Conservation (phyloP, 2,888 invertebrate species). For the Pocota personata region DNA sequence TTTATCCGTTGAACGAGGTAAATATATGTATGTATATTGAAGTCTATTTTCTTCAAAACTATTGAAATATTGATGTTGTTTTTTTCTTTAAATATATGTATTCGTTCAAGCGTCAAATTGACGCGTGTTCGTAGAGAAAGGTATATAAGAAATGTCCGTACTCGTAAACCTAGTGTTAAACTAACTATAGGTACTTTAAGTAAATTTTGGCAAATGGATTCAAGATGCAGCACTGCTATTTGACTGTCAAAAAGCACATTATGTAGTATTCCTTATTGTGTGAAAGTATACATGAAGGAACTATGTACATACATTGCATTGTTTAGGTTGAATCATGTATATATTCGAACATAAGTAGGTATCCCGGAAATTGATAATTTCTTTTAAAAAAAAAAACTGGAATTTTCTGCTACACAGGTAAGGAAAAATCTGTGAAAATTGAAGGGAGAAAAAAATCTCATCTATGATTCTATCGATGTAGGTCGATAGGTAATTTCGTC, state of each 20-base stretch:
- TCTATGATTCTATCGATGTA: not conserved
- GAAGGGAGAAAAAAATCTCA: not conserved
- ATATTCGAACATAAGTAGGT: too few species aligned
- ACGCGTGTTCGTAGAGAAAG: too few species aligned
- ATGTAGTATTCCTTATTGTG: not conserved
- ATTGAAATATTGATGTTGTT: too few species aligned
- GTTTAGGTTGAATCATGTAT: conserved; percentile 2
- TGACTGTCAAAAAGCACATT: not conserved
- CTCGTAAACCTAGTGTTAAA: too few species aligned
- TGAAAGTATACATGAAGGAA: not conserved
- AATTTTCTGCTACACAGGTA: not conserved
- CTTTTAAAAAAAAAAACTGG: not conserved
- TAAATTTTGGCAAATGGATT: conserved; percentile 5
- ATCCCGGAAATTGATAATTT: conserved; percentile 63
- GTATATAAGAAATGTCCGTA: too few species aligned
- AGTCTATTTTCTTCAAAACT: too few species aligned
- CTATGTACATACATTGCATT: not conserved
- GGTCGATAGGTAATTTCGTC: conserved; percentile 9
- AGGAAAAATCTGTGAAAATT: not conserved
- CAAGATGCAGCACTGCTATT: not conserved
- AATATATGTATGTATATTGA: too few species aligned
- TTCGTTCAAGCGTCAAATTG: too few species aligned
- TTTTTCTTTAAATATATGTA: too few species aligned
- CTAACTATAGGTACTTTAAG: not conserved
- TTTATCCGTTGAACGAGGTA: too few species aligned